Conservation (phyloP, 2,888 invertebrate genomes). For the Tiliacea citrago region DNA sequence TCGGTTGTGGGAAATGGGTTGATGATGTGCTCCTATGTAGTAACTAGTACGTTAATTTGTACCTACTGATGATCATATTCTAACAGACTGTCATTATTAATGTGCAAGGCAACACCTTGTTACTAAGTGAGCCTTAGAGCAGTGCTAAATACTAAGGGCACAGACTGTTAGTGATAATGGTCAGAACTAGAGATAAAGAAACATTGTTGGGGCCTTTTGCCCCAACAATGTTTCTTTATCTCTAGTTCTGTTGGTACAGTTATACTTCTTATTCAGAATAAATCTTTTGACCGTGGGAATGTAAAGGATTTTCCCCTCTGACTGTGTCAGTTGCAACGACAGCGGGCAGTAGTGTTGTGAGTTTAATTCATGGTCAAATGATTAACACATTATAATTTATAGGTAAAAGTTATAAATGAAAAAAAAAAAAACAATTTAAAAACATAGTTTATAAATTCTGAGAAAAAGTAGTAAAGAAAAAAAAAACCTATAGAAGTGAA, state of each 20-base stretch:
- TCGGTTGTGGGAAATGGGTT: slow-evolving; percentile 48
- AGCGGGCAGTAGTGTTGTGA: background rate
- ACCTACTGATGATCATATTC: slow-evolving; percentile 12
- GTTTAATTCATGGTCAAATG: background rate
- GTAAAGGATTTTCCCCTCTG: slow-evolving; percentile 20
- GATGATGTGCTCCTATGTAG: slow-evolving; percentile 17
- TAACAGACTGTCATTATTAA: slow-evolving; percentile 20
- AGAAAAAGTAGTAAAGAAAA: no score
- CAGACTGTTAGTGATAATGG: slow-evolving; percentile 8
- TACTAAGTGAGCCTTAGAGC: slow-evolving; percentile 28
- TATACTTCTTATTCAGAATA: slow-evolving; percentile 3
- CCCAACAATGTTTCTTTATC: no score
- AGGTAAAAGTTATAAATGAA: background rate
- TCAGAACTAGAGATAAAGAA: slow-evolving; percentile 14
- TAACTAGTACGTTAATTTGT: slow-evolving; percentile 10
- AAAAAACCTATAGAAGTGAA: no score
- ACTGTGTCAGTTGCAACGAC: background rate
- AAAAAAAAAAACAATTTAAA: no score
- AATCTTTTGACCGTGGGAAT: slow-evolving; percentile 3
- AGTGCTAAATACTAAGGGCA: slow-evolving; percentile 26
- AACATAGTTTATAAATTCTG: no score
- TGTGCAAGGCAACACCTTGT: background rate
- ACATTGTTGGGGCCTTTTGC: background rate
- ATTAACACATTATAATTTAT: background rate
- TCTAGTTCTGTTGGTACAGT: background rate